These are phyloP conservation scores for Amblyraja radiata DNA, from an alignment of 2,797 vertebrate genomes.

Conservation along the genomic window DNA sequence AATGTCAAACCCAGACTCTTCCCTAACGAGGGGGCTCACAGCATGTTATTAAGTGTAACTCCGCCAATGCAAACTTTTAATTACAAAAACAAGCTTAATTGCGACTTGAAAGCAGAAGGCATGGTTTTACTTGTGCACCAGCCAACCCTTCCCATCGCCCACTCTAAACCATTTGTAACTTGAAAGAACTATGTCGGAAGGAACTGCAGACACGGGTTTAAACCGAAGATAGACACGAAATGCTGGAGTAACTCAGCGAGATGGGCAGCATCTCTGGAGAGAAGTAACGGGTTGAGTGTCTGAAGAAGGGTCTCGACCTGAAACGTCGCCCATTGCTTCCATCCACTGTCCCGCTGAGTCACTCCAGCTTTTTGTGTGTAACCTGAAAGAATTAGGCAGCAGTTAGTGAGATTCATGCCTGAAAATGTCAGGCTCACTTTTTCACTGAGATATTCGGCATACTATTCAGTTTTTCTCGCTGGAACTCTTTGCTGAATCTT, in stretches of 20 bases:
- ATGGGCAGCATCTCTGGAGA: no score
- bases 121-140: neutral
- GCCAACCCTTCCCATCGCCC: neutral
- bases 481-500: neutral
- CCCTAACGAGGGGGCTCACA: neutral
- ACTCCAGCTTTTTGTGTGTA: no score
- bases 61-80: constrained; percentile 17
- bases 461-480: neutral
- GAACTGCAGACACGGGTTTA: no score
- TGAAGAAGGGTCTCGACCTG: no score
- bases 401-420: neutral
- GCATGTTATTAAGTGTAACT: neutral
- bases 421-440: neutral
- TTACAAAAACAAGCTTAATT: neutral
- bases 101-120: neutral
- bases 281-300: no score
- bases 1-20: neutral
- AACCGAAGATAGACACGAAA: no score
- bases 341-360: no score
- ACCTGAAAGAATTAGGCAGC: neutral
- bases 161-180: neutral
- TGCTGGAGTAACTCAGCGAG: no score
- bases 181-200: neutral
- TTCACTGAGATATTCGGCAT: neutral
- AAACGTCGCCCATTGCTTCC: no score